Base-by-base conservation (phyloP, 1,140 invertebrate genomes). In the Limonius californicus region DNA sequence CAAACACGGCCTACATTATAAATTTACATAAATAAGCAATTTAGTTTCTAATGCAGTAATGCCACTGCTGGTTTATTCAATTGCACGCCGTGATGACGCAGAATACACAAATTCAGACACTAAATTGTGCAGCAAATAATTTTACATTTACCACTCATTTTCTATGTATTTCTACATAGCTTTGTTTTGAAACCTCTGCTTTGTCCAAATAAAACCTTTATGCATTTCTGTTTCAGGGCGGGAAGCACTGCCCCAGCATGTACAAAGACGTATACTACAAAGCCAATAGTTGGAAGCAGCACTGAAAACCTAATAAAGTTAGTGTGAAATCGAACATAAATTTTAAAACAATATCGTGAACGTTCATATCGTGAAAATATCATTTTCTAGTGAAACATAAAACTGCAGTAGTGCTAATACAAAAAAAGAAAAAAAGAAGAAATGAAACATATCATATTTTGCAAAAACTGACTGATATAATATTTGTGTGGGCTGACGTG, bases 241-340 rank as follows among this genome's bases (percentile, higher is more conserved):
- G 85, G 57, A 91, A 91, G 77, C 88, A 89, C 70, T 93, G 90
- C 77, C 89, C 90, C 55, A 91, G 88, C 71, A 92, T 92, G 90
- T 87, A 91, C 80, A 86, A 86, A 76, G 88, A 92, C 72, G 88
- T 91, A 76, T 89, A 91, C 79, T 92, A 92, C 77, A 90, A 90
- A 87, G 85, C 85, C 65, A 87, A 86, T 79, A 86, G 80, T 78
- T 87, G 85, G 85, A 86, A 84, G 75, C 85, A 86, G 69, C 85
- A 86, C 77, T 87, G 73, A 73, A 55, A 66, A 55, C 7, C 16
- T 20, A 7, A 54, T n/a, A 23, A 54, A 23, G 30, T 19, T 55
- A 50, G 45, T 50, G 45, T 21, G n/a, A 50, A 50, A 15, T 50
- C 19, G 9, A 18, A 50, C 19, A 50, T 50, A 39, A 39, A n/a